Evolutionary conservation across 2,888 invertebrate species (phyloP), one percentile per base, ranked within the genome.

Genomic region (Apotomis capreana): DNA sequence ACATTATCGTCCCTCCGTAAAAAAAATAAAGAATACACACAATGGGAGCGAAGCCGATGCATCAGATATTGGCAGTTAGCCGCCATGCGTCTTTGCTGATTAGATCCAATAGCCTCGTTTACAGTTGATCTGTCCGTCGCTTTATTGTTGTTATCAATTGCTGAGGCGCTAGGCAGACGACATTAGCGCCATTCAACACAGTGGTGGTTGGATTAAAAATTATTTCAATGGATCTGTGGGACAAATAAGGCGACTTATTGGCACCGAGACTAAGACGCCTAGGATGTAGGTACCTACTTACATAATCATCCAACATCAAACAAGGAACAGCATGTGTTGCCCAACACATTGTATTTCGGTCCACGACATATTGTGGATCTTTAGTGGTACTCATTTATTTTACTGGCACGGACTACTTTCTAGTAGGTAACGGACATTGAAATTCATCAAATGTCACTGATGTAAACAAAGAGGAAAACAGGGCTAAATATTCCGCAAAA

Each of bases 21-120:
- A 92, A 65, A 92, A 89, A 90, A 92, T 92, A 92, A 92, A 92
- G 89, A 90, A 90, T 88, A 89, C 90, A 91, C 87, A 92, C 91
- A 91, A 91, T 91, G 88, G 88, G 83, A 84, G 83, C 85, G 84
- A 71, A 77, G 76, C 76, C 82, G 87, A 86, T 90, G 89, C 91
- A 92, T 91, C 90, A 88, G 92, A 91, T 91, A 91, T 92, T 92
- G 91, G 90, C 91, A 90, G 89, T 91, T 92, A 91, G 88, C 83
- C 84, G 84, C 84, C 84, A 85, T 87, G 87, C 86, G 85, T 87
- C 89, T 88, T 84, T 80, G 78, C 83, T 87, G 91, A 91, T 91
- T 90, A 88, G 83, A 88, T 89, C 87, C 78, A 76, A 81, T 80
- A 77, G 76, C 69, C 74, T 69, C 68, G 71, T 74, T 69, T 72